Base-by-base conservation (phyloP, 2,888 invertebrate genomes). In the Drosophila cracens region DNA sequence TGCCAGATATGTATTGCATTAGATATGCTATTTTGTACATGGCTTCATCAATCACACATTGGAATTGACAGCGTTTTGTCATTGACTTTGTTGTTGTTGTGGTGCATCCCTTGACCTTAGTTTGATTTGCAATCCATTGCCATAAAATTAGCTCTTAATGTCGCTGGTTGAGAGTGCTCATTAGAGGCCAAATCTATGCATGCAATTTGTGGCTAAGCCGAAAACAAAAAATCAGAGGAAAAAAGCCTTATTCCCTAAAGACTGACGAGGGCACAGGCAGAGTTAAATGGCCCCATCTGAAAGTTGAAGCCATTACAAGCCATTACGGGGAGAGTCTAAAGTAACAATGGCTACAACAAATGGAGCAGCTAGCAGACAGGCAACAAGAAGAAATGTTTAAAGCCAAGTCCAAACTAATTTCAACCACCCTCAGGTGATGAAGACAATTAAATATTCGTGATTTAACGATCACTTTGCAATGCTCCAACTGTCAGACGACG, bases 391-490 rank as follows among this genome's bases (percentile, higher is more conserved):
- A 82, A 87, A 84, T 83, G 81, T 78, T 82, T 66, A 70, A 75
- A 82, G 74, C 74, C 86, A 87, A 85, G 78, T 83, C 88, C 81
- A 89, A 87, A 90, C 90, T 90, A 87, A 90, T 90, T 91, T 89
- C 82, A 88, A 87, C 84, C 87, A 90, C 90, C 93, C 92, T 90
- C 89, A 91, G 92, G 92, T 92, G 92, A 91, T 92, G 90, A 92
- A 92, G 92, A 91, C 92, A 93, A 93, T 93, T 93, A 93, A 93
- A 93, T 92, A 92, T 92, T 93, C 93, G 93, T 93, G 93, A 93
- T 93, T 92, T 91, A 92, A 91, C 92, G 92, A 93, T 92, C 92
- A 92, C 92, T 91, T 90, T 84, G 88, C 90, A 89, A 88, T 91
- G 91, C 89, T 83, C 80, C 76, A 86, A 86, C 85, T 87, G 87